A percentile compares a stretch with the other conserved stretches of the same genome.
phyloP scores from a whole-genome alignment of 2,113 vertebrate species.

The Mesoclemmys tuberculata region DNA sequence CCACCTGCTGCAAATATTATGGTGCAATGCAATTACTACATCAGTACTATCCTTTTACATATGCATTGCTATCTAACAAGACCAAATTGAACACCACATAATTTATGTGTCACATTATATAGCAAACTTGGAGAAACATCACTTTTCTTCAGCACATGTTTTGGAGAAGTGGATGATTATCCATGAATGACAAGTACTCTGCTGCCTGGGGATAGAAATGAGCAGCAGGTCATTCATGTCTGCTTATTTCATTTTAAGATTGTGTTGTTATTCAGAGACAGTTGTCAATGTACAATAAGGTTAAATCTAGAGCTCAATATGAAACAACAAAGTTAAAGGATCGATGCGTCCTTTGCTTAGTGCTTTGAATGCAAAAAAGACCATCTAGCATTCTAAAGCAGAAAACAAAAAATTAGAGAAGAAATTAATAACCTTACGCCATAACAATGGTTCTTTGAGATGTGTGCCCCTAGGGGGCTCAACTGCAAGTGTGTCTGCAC shows the following conservation, averaged over 20 bases:
- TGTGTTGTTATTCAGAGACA: background rate
- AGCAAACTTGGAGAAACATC: too few relatives aligned
- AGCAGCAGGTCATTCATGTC: background rate
- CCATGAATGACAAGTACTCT: background rate
- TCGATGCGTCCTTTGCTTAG: background rate
- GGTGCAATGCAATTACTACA: too few relatives aligned
- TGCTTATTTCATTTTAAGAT: background rate
- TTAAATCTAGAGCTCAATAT: background rate
- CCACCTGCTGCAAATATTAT: too few relatives aligned
- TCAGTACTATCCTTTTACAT: too few relatives aligned
- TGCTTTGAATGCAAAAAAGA: background rate
- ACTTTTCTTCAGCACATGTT: too few relatives aligned
- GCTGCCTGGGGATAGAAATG: background rate
- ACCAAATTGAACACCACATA: too few relatives aligned
- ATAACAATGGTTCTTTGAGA: too few relatives aligned
- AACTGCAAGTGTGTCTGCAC: too few relatives aligned
- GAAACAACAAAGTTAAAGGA: background rate
- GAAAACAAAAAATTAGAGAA: background rate
- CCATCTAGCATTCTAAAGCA: background rate
- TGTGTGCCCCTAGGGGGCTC: too few relatives aligned
- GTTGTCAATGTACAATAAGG: background rate
- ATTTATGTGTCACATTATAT: too few relatives aligned
- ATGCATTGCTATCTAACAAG: too few relatives aligned
- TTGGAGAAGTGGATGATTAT: background rate
- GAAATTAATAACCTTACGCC: too few relatives aligned